Evolutionary conservation across 92 coral and sea anemone genomes (phyloP), one percentile per base, ranked within the genome.

Genomic region (Blastomussa wellsi): DNA sequence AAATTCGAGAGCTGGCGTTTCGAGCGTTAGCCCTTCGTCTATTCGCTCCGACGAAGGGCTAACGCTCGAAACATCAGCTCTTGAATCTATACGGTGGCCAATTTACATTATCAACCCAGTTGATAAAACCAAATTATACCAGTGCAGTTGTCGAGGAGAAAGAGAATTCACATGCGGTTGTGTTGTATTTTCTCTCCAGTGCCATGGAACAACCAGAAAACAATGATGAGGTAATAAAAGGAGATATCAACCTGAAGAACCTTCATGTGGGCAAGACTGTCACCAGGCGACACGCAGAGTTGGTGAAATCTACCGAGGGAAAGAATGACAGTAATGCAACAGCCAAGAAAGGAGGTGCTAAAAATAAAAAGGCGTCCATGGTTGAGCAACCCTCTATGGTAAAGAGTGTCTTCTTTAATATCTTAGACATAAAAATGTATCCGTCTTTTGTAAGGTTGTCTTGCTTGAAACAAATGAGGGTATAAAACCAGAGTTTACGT

Each of bases 211-310:
- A 97, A 53, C 93, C 92, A 1, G 96, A 91, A 53, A 88, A 74
- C 42, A 75, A 39, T 26, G 99, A 97, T 4, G 90, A 88, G 20
- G 74, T 80, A 22, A 70, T 87, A 8, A 87, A 76, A 53, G 99
- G 99, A 10, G 95, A 90, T 49, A 72, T 97, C 13, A 92, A 97
- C 78, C 95, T 97, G 42, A 90, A 90, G 77, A 47, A n/a, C 55
- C 42, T 91, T 5, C 49, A 72, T n/a, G 29, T 42, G 14, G 87
- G 94, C 37, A 89, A 84, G 72, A 70, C 80, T 55, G 87, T 97
- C 31, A 85, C 90, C 17, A 83, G 94, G 65, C 95, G 99, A 51
- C 95, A 95, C 53, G 99, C 99, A 24, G 99, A 97, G 47, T 88
- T 97, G n/a, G 81, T 91, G 24, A 93, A 90, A 74, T 74, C 92